Evolutionary conservation across 92 coral and sea anemone genomes (phyloP).

Genomic region (Epizoanthus fatuus): DNA sequence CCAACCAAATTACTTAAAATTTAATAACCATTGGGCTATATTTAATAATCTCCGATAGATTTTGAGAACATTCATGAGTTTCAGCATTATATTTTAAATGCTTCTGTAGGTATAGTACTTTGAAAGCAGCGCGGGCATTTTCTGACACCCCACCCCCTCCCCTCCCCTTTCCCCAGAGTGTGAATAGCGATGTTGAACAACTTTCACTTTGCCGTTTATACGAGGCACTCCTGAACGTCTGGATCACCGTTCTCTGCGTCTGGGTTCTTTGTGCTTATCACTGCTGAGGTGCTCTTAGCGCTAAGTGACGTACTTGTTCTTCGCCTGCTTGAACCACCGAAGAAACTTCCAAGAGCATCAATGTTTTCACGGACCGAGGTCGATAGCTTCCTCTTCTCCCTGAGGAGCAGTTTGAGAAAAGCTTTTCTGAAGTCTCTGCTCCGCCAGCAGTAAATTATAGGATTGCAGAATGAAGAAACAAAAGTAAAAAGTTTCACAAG

Average conservation of each 20-base stretch:
- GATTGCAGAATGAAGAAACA: conserved; percentile 89
- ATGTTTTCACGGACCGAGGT: conserved; percentile 49
- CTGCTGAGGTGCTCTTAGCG: not conserved
- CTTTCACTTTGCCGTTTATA: not conserved
- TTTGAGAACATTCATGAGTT: no score
- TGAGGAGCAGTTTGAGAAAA: conserved; percentile 66
- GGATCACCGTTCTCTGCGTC: not conserved
- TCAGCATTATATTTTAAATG: no score
- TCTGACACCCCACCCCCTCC: no score
- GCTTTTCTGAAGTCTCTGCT: conserved; percentile 90
- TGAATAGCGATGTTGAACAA: no score
- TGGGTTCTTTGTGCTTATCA: conserved; percentile 20
- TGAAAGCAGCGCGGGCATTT: no score
- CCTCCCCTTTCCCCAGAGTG: no score
- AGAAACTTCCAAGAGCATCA: not conserved
- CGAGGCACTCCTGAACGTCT: conserved; percentile 4
- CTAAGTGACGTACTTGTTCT: not conserved
- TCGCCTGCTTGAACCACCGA: not conserved
- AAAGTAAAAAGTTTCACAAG: conserved; percentile 90
- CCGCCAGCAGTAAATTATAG: conserved; percentile 96
- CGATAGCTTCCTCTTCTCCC: conserved; percentile 54
- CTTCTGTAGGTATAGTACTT: no score
- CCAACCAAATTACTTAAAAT: no score
- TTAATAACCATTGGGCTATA: no score
- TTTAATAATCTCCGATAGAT: no score